Base-by-base conservation (phyloP, 1,140 invertebrate genomes). In the Sinonovacula constricta region DNA sequence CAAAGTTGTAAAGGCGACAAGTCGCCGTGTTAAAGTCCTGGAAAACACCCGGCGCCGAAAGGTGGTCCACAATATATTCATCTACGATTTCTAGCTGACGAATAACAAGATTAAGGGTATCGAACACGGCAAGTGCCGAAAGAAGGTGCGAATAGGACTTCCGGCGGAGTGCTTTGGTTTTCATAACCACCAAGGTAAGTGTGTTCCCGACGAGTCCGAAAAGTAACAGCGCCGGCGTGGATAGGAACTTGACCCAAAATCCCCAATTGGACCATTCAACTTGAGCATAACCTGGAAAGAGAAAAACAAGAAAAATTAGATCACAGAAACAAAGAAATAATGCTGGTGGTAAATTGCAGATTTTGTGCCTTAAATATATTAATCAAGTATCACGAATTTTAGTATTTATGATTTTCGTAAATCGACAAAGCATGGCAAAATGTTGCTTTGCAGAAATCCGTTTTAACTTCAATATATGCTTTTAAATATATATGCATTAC, bases 131-230 rank as follows among this genome's bases (percentile, higher is more conserved):
- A 26, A 87, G 74, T 12, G 81, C 80, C 22, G 76, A 80, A 2
- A 87, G 71, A 54, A 84, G 86, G 57, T 84, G 85, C 14, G 82
- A 81, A 81, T 86, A 86, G 2, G 85, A 85, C 60, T 86, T 86
- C 24, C 80, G 39, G 0, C 85, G 67, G 18, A 84, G 69, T 15
- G 51, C 36, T 34, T 79, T 79, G 5, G 83, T 60, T 67, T 82
- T 84, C 85, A 88, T 86, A 24, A 87, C 82, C 1, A 87, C 34
- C 51, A 87, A 79, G 12, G 85, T 79, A 34, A 87, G 66, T 31
- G 77, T 57, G 70, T 88, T 88, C 14, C 86, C 85, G 12, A 86
- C 39, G 22, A 87, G 76, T 14, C 86, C 86, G 1, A 83, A 45
- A n/a, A 84, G n/a, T 28, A 71, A 77, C 28, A 87, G 79, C 7